These are phyloP conservation scores for Petrolisthes manimaculis DNA, from an alignment of 2,888 invertebrate species.

Conservation along the genomic window DNA sequence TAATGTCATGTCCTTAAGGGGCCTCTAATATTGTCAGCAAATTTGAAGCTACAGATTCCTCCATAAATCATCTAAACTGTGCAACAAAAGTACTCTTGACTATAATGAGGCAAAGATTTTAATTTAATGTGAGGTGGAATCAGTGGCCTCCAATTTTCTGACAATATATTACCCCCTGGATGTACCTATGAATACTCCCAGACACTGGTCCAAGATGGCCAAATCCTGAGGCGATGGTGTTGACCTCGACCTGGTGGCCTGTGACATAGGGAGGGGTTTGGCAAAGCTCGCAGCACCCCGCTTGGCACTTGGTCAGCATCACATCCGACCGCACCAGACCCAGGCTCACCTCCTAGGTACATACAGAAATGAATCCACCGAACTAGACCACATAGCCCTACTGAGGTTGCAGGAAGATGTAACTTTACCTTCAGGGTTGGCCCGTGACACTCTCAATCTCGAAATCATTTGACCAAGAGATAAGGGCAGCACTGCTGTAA, in stretches of 20 bases:
- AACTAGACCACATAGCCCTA: too few species aligned
- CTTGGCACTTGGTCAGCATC: conserved; percentile 80
- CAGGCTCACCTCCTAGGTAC: conserved; percentile 75
- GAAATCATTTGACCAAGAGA: too few species aligned
- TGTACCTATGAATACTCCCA: conserved; percentile 85
- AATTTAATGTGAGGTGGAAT: not conserved
- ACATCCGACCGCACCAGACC: conserved; percentile 90
- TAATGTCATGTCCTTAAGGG: conserved; percentile 21
- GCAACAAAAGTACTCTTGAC: not conserved
- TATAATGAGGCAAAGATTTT: not conserved
- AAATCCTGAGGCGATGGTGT: conserved; percentile 96
- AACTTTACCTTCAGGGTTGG: too few species aligned
- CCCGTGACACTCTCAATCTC: too few species aligned
- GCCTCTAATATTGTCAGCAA: too few species aligned
- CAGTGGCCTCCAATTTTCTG: not conserved
- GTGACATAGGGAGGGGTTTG: conserved; percentile 64
- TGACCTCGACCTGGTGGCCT: conserved; percentile 95
- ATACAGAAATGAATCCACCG: too few species aligned
- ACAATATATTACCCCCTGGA: conserved; percentile 21
- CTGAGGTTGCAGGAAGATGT: too few species aligned
- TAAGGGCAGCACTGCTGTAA: too few species aligned
- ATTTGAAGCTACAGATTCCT: too few species aligned
- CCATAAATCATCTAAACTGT: too few species aligned
- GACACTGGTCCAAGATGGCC: conserved; percentile 87
- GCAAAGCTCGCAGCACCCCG: conserved; percentile 63